Conservation (phyloP, 2,888 invertebrate species). For the Cephonodes hylas region DNA sequence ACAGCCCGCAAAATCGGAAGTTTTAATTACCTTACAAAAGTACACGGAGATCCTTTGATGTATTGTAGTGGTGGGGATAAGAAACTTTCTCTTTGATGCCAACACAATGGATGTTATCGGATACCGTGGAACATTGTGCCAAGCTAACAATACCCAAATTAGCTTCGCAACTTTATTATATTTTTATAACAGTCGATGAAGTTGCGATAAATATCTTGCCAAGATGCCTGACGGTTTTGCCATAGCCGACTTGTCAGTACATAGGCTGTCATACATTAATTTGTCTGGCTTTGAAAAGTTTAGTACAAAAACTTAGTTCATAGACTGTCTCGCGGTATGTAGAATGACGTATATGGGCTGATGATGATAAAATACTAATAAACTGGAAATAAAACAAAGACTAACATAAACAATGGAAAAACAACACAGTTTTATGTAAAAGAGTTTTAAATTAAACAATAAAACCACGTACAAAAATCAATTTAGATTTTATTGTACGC, state of each 20-base stretch:
- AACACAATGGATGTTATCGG: slow-evolving; percentile 8
- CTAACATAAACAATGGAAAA: neutral
- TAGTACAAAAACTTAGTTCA: no score
- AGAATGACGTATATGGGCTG: no score
- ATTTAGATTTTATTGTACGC: neutral
- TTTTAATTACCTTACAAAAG: slow-evolving; percentile 1
- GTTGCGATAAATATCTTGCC: no score
- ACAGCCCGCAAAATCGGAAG: neutral
- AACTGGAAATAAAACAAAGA: neutral
- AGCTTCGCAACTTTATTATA: neutral
- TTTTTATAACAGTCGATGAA: neutral
- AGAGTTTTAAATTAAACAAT: neutral
- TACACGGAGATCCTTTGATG: slow-evolving; percentile 1
- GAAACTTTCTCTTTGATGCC: slow-evolving; percentile 14
- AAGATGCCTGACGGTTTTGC: neutral
- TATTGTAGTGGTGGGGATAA: slow-evolving; percentile 5
- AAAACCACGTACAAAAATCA: neutral
- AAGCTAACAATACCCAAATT: slow-evolving; percentile 1
- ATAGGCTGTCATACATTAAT: no score
- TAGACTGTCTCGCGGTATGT: no score
- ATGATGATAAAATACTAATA: no score
- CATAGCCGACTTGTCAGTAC: neutral
- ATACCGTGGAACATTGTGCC: neutral
- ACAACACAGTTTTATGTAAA: neutral
- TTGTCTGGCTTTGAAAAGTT: no score